These are phyloP conservation scores for Eumeta japonica DNA, from an alignment of 1,140 invertebrate genomes.

Conservation along the genomic window DNA sequence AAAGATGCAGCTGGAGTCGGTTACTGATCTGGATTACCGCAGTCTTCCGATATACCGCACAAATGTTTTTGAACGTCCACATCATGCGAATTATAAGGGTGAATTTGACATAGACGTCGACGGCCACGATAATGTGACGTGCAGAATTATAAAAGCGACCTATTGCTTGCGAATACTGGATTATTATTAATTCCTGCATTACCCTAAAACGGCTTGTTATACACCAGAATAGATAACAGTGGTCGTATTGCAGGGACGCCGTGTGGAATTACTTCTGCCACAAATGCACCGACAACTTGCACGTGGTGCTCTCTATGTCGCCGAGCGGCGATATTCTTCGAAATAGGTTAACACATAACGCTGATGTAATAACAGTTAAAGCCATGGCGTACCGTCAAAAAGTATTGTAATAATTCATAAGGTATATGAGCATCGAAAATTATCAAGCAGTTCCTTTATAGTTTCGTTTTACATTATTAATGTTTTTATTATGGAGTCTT, in stretches of 20 bases:
- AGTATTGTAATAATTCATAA: neutral
- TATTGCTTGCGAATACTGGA: no score
- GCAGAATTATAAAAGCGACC: no score
- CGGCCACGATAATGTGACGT: no score
- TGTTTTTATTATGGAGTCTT: neutral
- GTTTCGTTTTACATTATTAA: neutral
- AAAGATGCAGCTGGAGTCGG: no score
- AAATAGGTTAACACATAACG: slow-evolving; percentile 46
- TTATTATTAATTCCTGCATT: no score
- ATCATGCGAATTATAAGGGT: no score
- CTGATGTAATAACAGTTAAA: neutral
- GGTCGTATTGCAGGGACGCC: slow-evolving; percentile 62
- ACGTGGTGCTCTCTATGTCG: slow-evolving; percentile 87
- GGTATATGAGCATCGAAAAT: neutral
- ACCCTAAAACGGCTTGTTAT: no score
- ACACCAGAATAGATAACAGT: no score
- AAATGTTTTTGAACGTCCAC: no score
- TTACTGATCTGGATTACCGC: no score
- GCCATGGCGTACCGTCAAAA: neutral
- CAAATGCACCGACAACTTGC: slow-evolving; percentile 77
- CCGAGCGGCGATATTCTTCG: slow-evolving; percentile 79
- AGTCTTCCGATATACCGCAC: no score
- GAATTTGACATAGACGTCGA: no score
- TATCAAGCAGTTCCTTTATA: neutral
- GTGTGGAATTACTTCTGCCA: slow-evolving; percentile 85